A percentile compares a stretch with the other conserved stretches of the same genome.
Conservation (phyloP, 2,888 invertebrate genomes). For the Diarsia rubi region DNA sequence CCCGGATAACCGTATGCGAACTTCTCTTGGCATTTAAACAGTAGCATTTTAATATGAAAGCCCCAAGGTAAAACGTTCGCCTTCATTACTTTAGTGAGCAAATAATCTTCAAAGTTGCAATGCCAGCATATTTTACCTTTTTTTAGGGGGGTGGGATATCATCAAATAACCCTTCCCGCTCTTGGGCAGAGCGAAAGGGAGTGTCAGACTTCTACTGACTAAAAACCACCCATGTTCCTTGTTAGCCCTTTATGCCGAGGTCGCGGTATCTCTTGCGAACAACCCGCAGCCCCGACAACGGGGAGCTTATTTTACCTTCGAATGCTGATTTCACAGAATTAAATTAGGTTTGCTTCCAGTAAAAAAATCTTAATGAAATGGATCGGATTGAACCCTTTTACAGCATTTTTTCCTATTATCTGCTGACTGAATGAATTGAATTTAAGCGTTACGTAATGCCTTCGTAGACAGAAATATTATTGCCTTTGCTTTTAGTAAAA, state of each 20-base stretch:
- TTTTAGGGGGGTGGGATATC: no score
- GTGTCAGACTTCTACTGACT: no score
- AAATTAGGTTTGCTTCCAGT: neutral
- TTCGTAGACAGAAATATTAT: neutral
- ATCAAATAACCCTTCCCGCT: no score
- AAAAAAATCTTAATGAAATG: conserved; percentile 5
- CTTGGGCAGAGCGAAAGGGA: no score
- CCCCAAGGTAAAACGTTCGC: conserved; percentile 20
- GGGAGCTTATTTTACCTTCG: conserved; percentile 25
- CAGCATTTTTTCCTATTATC: no score
- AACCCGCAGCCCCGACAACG: no score
- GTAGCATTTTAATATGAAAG: conserved; percentile 7
- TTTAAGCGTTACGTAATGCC: no score
- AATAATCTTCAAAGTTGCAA: conserved; percentile 49
- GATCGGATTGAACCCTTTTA: neutral
- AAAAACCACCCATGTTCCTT: no score
- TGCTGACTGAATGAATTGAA: no score
- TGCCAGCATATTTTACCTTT: conserved; percentile 21
- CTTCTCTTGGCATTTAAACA: conserved; percentile 24
- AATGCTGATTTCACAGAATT: conserved; percentile 22
- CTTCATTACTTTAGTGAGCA: conserved; percentile 39
- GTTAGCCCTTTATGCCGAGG: no score
- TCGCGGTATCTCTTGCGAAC: no score
- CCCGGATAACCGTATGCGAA: neutral
- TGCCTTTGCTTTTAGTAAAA: neutral